Percentiles rank a stretch among this genome's conserved stretches.
phyloP scores from a whole-genome alignment of 37 sponge, comb jelly and placozoan species.

The Axinella damicornis region DNA sequence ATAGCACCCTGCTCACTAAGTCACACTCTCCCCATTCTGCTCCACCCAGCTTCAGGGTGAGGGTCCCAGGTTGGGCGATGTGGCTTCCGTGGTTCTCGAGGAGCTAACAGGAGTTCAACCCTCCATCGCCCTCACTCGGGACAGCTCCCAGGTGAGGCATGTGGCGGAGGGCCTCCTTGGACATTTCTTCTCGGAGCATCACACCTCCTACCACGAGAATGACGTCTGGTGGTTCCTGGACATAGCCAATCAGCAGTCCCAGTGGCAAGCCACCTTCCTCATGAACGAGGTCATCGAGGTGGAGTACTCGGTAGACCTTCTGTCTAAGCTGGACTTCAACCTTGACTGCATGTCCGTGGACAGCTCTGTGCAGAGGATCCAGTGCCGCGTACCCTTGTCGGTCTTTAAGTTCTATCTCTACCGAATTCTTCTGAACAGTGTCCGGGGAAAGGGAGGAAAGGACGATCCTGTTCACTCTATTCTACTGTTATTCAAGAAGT shows the following conservation, averaged over 20 bases:
- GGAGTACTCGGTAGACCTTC: constrained; percentile 34
- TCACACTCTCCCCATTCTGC: background rate
- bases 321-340: background rate
- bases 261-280: constrained; percentile 40
- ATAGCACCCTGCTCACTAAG: too few relatives aligned
- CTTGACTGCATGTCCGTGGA: background rate
- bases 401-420: constrained; percentile 54
- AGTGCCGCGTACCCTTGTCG: constrained; percentile 29
- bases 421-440: constrained; percentile 28
- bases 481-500: constrained; percentile 23
- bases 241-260: constrained; percentile 43
- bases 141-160: background rate
- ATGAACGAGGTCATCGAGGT: constrained; percentile 35
- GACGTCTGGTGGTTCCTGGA: constrained; percentile 67
- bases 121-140: background rate
- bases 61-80: constrained; percentile 37
- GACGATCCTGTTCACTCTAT: background rate
- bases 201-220: constrained; percentile 4
- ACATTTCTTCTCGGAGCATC: constrained; percentile 67
- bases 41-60: constrained; percentile 1
- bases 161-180: constrained; percentile 46
- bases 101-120: background rate
- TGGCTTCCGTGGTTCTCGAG: background rate
- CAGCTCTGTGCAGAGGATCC: background rate
- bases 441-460: background rate